Evolutionary conservation across 2,888 invertebrate species (phyloP).

Genomic region (Mesorhabditis belari): DNA sequence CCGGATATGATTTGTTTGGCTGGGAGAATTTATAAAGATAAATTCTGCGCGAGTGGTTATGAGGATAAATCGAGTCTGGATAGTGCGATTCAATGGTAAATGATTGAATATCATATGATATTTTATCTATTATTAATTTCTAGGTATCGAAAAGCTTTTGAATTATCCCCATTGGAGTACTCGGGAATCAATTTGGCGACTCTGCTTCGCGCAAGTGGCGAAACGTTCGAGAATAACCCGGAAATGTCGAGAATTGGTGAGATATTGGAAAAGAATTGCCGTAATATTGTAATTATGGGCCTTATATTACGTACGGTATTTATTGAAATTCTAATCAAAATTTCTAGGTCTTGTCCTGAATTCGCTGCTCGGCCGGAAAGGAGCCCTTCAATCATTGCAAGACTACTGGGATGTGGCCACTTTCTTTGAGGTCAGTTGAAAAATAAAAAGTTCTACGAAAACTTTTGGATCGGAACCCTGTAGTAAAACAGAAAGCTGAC

Average conservation of each 20-base stretch:
- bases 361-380: slow-evolving; percentile 93
- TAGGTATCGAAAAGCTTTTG: slow-evolving; percentile 66
- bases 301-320: neutral
- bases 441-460: too few relatives aligned
- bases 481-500: too few relatives aligned
- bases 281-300: too few relatives aligned
- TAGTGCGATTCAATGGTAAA: slow-evolving; percentile 83
- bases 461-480: too few relatives aligned
- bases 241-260: slow-evolving; percentile 63
- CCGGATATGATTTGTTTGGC: slow-evolving; percentile 95
- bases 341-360: slow-evolving; percentile 79
- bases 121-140: neutral
- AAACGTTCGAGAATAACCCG: slow-evolving; percentile 70
- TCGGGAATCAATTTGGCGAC: slow-evolving; percentile 98
- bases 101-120: neutral
- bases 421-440: slow-evolving; percentile 64
- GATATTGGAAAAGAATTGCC: slow-evolving; percentile 1
- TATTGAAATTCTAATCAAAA: neutral
- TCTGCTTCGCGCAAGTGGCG: slow-evolving; percentile 86
- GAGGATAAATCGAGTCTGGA: slow-evolving; percentile 77
- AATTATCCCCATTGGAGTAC: slow-evolving; percentile 96
- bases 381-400: slow-evolving; percentile 79
- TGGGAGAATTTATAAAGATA: slow-evolving; percentile 75
- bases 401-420: slow-evolving; percentile 99
- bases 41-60: slow-evolving; percentile 91